These are phyloP conservation scores for Phrynocephalus guinanensis DNA, from an alignment of 2,797 vertebrate genomes.

Conservation along the genomic window DNA sequence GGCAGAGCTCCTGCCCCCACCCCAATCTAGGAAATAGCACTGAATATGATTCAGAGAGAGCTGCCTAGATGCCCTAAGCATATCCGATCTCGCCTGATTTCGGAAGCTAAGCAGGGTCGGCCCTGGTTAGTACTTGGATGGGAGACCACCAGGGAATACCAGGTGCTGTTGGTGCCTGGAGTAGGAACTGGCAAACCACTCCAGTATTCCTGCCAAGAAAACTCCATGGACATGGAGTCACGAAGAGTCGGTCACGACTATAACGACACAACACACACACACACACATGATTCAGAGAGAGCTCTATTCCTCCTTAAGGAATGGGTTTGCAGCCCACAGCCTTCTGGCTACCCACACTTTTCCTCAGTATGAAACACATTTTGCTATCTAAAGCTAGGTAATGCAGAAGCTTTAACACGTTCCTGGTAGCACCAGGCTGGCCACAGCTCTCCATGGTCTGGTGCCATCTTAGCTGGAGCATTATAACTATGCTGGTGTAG, in stretches of 20 bases:
- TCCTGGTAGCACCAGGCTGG: neutral
- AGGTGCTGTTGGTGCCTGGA: too few species aligned
- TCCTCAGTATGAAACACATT: neutral
- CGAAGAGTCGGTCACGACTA: too few species aligned
- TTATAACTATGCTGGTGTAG: neutral
- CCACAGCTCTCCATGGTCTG: neutral
- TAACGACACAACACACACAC: too few species aligned
- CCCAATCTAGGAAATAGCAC: neutral
- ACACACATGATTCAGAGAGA: neutral
- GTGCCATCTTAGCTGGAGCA: neutral
- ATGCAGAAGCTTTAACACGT: neutral
- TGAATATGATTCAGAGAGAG: neutral
- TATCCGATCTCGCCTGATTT: too few species aligned
- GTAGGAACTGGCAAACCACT: too few species aligned
- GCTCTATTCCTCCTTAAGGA: neutral
- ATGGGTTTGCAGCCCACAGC: neutral
- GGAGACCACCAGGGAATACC: too few species aligned
- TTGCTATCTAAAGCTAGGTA: neutral
- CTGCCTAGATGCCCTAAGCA: neutral
- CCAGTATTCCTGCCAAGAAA: too few species aligned
- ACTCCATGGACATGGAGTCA: too few species aligned
- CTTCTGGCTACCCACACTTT: neutral
- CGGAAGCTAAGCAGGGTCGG: too few species aligned
- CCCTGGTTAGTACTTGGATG: too few species aligned
- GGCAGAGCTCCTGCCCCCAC: neutral